These are phyloP conservation scores for Panzeria rudis DNA, from an alignment of 2,888 invertebrate species.

Conservation along the genomic window DNA sequence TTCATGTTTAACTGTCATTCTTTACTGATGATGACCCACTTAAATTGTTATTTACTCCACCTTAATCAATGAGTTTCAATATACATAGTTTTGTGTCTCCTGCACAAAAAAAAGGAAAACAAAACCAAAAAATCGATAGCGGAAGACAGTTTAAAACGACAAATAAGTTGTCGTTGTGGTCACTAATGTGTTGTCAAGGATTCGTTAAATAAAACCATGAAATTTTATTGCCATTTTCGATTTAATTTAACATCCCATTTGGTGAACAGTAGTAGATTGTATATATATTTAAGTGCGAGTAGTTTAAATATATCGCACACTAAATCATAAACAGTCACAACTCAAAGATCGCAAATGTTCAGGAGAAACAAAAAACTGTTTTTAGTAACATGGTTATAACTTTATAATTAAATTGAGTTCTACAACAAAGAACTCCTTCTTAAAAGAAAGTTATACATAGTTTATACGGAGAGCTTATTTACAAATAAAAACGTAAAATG, in stretches of 20 bases:
- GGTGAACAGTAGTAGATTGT: background rate
- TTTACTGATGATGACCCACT: constrained; percentile 37
- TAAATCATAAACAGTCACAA: no score
- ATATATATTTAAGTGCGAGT: background rate
- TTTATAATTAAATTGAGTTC: no score
- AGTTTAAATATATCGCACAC: no score
- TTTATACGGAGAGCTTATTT: no score
- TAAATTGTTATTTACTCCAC: background rate
- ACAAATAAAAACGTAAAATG: no score
- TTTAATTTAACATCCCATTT: background rate
- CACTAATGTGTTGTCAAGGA: constrained; percentile 44
- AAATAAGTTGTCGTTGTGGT: constrained; percentile 35
- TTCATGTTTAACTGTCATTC: background rate
- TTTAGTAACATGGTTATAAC: no score
- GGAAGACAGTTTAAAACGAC: constrained; percentile 12
- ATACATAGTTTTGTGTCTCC: constrained; percentile 11
- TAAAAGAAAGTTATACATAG: no score
- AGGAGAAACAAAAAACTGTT: no score
- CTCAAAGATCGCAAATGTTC: no score
- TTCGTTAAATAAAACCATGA: constrained; percentile 11
- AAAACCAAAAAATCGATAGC: constrained; percentile 20
- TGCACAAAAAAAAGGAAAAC: background rate
- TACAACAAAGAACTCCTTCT: no score
- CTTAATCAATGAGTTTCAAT: background rate
- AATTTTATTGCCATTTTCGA: constrained; percentile 29